Percentiles rank a stretch among this genome's conserved stretches.
Evolutionary conservation across 2,888 invertebrate genomes (phyloP).

Genomic region (Venusia cambrica): DNA sequence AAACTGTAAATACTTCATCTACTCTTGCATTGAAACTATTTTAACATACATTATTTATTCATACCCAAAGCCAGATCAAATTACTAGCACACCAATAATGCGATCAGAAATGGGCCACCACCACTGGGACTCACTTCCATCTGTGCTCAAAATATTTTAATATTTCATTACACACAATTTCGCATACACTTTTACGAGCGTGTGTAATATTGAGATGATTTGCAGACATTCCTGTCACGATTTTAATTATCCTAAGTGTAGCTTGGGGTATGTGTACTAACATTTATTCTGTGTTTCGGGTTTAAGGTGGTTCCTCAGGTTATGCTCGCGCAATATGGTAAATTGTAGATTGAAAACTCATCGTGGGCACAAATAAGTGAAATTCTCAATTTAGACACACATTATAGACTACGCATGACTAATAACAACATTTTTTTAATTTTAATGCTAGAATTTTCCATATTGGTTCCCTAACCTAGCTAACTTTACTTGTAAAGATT

Average conservation of each 20-base stretch:
- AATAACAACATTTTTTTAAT: too few species aligned
- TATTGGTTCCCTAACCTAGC: too few species aligned
- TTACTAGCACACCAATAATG: constrained; percentile 9
- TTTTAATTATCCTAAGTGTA: constrained; percentile 19
- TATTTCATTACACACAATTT: constrained; percentile 31
- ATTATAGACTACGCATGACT: too few species aligned
- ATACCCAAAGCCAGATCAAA: background rate
- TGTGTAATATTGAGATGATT: constrained; percentile 17
- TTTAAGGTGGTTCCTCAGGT: too few species aligned
- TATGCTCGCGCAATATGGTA: too few species aligned
- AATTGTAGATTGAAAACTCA: too few species aligned
- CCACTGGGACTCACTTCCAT: constrained; percentile 19
- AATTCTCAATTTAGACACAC: too few species aligned
- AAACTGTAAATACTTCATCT: too few species aligned
- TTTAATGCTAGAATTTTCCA: too few species aligned
- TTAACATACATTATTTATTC: background rate
- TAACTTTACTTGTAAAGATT: too few species aligned
- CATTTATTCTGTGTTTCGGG: constrained; percentile 11
- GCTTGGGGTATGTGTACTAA: constrained; percentile 8
- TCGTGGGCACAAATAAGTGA: too few species aligned
- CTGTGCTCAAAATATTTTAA: constrained; percentile 32
- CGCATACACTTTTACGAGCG: constrained; percentile 26
- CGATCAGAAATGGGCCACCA: constrained; percentile 22
- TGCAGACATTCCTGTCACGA: constrained; percentile 20
- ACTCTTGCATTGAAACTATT: background rate